These are phyloP conservation scores for Toxotes lorentzi DNA, from an alignment of 2,797 vertebrate species.

Conservation along the genomic window DNA sequence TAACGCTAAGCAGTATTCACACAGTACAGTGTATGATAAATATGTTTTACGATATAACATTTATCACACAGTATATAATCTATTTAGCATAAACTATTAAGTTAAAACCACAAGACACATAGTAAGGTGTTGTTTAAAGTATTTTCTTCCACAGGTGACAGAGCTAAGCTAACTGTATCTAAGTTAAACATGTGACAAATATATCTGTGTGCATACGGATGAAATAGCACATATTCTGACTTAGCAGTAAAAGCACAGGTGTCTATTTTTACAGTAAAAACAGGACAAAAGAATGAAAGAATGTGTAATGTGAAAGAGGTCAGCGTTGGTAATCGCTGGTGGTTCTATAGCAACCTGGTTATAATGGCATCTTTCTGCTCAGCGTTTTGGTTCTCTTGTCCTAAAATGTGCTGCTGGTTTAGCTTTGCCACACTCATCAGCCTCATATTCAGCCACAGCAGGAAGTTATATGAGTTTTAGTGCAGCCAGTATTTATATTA, in stretches of 20 bases:
- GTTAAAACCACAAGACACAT: background rate
- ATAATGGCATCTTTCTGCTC: background rate
- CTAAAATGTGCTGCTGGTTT: background rate
- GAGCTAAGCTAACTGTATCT: background rate
- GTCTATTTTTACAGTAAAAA: background rate
- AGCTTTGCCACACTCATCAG: background rate
- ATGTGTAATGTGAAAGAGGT: background rate
- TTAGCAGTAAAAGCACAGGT: background rate
- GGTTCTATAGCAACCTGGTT: no score
- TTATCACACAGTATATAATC: background rate
- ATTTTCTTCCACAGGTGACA: background rate
- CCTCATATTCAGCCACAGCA: conserved; percentile 4
- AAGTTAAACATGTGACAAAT: background rate
- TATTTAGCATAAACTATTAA: background rate
- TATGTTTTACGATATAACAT: background rate
- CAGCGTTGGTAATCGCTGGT: no score
- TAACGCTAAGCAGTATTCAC: background rate
- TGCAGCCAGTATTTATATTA: no score
- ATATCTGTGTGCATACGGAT: background rate
- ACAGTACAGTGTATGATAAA: background rate
- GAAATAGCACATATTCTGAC: no score
- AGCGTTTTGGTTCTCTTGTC: background rate
- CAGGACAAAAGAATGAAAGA: background rate
- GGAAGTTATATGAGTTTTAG: background rate
- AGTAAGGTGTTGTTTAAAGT: background rate